These are phyloP conservation scores for Cyrtonyx montezumae DNA, from an alignment of 2,113 vertebrate genomes.

Conservation along the genomic window DNA sequence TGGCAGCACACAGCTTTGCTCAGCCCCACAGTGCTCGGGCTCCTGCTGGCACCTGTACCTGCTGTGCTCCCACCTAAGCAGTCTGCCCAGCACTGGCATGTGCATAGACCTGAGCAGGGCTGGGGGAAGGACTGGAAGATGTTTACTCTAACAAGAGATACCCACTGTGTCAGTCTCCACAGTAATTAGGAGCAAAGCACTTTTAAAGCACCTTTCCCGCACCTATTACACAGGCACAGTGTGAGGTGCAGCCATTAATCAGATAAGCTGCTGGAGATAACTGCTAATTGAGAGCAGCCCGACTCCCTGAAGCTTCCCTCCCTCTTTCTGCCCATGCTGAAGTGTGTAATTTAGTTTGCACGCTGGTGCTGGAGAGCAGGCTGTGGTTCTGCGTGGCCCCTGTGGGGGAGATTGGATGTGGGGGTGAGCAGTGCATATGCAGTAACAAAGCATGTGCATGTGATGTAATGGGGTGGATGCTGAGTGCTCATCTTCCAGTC, in stretches of 20 bases:
- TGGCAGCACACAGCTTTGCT: neutral
- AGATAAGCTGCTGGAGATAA: constrained; percentile 42
- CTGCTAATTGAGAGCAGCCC: constrained; percentile 17
- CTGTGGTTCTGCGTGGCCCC: neutral
- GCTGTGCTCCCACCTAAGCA: neutral
- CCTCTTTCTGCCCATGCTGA: neutral
- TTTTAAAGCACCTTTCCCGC: constrained; percentile 3
- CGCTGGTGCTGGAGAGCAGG: neutral
- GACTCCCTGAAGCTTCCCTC: neutral
- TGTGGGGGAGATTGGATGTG: neutral
- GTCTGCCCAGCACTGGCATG: rapidly evolving
- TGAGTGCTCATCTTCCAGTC: neutral
- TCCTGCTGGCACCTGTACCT: neutral
- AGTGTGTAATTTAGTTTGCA: neutral
- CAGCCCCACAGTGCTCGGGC: neutral
- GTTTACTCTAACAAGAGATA: constrained; percentile 4
- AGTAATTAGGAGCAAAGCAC: constrained; percentile 10
- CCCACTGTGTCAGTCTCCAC: neutral
- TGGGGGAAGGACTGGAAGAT: neutral
- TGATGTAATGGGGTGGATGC: neutral
- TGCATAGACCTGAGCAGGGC: neutral
- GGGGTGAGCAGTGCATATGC: neutral
- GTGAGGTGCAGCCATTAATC: constrained; percentile 50
- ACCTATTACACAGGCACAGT: constrained; percentile 13
- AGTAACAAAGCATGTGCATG: neutral